Conservation (phyloP, 2,113 vertebrate species). For the Thamnophis sirtalis region DNA sequence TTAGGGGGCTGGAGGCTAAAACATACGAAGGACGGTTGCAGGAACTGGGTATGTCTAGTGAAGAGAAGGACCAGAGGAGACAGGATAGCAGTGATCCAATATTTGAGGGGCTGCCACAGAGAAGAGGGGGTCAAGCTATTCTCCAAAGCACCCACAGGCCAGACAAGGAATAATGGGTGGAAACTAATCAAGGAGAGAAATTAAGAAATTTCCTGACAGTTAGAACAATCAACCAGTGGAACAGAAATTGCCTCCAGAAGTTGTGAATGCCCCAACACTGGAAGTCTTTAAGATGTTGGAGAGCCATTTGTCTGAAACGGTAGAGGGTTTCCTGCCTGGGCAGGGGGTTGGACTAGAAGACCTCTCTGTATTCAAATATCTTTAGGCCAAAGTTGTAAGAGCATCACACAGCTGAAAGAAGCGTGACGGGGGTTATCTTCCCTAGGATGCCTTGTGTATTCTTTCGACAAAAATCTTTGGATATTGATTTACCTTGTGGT, state of each 20-base stretch:
- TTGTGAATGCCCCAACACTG: no score
- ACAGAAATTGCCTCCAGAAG: no score
- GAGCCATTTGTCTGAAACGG: fast-evolving
- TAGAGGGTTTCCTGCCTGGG: no score
- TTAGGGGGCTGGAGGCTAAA: not conserved
- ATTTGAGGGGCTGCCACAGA: not conserved
- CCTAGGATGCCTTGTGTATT: not conserved
- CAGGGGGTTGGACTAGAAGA: no score
- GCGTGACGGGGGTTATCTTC: not conserved
- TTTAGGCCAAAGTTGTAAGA: not conserved
- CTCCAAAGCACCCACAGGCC: no score
- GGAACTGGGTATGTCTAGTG: not conserved
- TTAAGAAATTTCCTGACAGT: no score
- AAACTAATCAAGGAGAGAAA: not conserved
- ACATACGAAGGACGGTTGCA: not conserved
- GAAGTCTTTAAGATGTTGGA: no score
- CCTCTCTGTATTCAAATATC: not conserved
- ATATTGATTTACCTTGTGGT: not conserved
- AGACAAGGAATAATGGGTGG: not conserved
- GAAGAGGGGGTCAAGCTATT: no score
- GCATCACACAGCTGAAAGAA: not conserved
- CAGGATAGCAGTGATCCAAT: not conserved
- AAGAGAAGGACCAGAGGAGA: not conserved
- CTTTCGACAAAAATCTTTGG: no score
- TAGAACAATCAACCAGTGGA: no score